Evolutionary conservation across 1,140 invertebrate species (phyloP).

Genomic region (Rhopalosiphum padi): DNA sequence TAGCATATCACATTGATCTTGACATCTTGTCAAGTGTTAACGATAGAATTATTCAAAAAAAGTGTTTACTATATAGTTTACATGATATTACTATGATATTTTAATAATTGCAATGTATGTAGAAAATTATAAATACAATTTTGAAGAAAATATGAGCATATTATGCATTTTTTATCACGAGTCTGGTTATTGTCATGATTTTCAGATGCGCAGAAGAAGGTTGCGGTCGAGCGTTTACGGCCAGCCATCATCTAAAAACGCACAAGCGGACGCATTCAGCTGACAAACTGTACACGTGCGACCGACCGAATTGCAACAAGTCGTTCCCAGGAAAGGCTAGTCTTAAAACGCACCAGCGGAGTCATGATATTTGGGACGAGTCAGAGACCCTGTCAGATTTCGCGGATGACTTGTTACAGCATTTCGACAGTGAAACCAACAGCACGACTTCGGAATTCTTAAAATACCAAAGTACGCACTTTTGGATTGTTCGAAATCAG

Average conservation of each 20-base stretch:
- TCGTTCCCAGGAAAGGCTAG: slow-evolving; percentile 59
- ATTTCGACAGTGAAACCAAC: slow-evolving; percentile 49
- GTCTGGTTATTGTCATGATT: not conserved
- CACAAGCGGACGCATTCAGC: slow-evolving; percentile 74
- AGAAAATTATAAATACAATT: not conserved
- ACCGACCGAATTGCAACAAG: slow-evolving; percentile 58
- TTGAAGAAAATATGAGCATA: not conserved
- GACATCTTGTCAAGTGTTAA: not conserved
- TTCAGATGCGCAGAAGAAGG: slow-evolving; percentile 67
- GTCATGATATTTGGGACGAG: slow-evolving; percentile 56
- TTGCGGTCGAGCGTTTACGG: slow-evolving; percentile 90
- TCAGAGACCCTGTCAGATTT: slow-evolving; percentile 44
- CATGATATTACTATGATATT: not conserved
- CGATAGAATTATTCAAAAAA: not conserved
- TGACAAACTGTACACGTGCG: slow-evolving; percentile 58
- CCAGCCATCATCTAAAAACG: slow-evolving; percentile 92
- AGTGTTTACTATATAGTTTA: not conserved
- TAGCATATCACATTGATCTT: not conserved
- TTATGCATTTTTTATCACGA: not conserved
- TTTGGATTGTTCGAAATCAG: not conserved
- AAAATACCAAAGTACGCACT: slow-evolving; percentile 39
- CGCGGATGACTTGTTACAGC: slow-evolving; percentile 32
- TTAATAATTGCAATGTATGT: not conserved
- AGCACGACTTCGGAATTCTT: slow-evolving; percentile 26
- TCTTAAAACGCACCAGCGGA: slow-evolving; percentile 58